phyloP scores from a whole-genome alignment of 1,140 invertebrate genomes.

The Lucilia cuprina region DNA sequence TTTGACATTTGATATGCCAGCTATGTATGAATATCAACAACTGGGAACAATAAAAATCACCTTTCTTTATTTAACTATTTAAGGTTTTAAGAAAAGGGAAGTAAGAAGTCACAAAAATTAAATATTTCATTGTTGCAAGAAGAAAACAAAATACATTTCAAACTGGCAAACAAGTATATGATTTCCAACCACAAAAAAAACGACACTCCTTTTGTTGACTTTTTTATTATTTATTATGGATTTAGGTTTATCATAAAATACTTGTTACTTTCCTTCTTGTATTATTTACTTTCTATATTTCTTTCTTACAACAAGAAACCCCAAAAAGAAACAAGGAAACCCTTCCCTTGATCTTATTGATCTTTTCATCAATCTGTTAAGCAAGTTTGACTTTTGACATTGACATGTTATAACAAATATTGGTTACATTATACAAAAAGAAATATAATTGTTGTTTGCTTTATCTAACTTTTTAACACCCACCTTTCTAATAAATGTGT shows the following conservation, averaged over 20 bases:
- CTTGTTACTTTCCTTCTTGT: neutral
- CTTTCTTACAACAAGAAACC: neutral
- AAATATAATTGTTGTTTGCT: neutral
- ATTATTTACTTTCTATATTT: neutral
- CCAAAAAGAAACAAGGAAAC: neutral
- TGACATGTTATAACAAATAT: neutral
- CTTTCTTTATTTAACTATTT: neutral
- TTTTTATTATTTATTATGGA: neutral
- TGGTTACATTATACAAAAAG: neutral
- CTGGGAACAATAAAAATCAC: neutral
- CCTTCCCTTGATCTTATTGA: neutral
- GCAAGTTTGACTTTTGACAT: neutral
- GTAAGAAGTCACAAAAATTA: neutral
- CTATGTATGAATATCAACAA: too few relatives aligned
- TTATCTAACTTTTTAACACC: neutral
- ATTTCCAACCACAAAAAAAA: neutral
- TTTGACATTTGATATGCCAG: neutral
- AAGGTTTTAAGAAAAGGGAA: neutral
- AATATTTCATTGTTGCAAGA: neutral
- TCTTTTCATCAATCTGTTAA: neutral
- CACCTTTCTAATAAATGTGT: neutral
- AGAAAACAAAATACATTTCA: neutral
- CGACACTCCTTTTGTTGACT: neutral
- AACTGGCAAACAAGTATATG: neutral
- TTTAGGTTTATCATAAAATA: neutral